phyloP scores from a whole-genome alignment of 2,113 vertebrate species.

The Dolichallabes microphthalmus region DNA sequence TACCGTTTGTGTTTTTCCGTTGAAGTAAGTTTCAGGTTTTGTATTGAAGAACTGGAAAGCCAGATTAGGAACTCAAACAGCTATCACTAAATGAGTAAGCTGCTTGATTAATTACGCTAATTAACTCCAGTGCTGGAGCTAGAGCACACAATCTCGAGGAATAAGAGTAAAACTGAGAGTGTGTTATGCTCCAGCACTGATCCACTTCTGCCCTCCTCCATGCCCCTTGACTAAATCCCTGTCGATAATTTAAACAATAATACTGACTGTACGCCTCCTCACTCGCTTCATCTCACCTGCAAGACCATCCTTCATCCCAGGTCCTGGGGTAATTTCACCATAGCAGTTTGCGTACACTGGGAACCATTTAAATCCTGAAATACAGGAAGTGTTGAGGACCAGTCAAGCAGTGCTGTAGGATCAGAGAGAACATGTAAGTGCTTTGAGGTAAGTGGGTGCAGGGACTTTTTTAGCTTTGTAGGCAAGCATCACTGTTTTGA shows the following conservation, averaged over 20 bases:
- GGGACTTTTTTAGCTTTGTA: too few species aligned
- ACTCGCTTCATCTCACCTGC: not conserved
- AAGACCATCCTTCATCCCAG: not conserved
- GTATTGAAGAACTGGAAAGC: not conserved
- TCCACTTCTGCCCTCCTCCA: not conserved
- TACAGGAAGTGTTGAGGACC: not conserved
- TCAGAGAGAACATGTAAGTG: too few species aligned
- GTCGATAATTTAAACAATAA: not conserved
- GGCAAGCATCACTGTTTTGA: too few species aligned
- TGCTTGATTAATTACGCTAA: not conserved
- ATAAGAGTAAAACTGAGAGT: not conserved
- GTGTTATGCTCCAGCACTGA: not conserved
- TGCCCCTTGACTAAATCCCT: not conserved
- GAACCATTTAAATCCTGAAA: not conserved
- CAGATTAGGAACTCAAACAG: not conserved
- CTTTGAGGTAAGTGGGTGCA: too few species aligned
- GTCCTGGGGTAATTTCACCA: not conserved
- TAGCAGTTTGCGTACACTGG: not conserved
- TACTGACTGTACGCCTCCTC: not conserved
- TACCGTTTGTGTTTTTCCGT: not conserved
- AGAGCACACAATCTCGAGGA: not conserved
- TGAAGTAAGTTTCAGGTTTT: not conserved
- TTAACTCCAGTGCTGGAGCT: not conserved
- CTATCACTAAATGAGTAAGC: not conserved
- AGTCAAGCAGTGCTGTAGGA: too few species aligned